Evolutionary conservation across 23 tunicate genomes (phyloP), one percentile per base, ranked within the genome.

Genomic region (Diplosoma virens): DNA sequence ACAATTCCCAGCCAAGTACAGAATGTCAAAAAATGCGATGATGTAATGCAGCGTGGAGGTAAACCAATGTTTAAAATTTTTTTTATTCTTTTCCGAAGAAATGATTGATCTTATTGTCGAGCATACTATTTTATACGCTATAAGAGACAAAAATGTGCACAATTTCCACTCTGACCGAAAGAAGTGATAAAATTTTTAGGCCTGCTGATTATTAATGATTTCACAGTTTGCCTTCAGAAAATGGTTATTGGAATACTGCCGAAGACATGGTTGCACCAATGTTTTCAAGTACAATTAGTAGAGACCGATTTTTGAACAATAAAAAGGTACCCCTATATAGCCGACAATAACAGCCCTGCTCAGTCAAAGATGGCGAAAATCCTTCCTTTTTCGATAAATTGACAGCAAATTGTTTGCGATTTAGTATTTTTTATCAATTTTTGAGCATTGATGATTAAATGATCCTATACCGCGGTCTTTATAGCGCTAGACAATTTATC

Each of bases 301-400:
- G 63, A 20, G 63, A 55, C 20, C 63, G 63, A 4, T n/a, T 55
- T 55, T 55, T 25, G 63, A 14, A 25, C 24, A 14, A 55, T 55
- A 55, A 55, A 55, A 55, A 4, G 25, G 4, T 55, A 25, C 20
- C 20, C 20, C 25, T 25, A 55, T 20, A 55, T 55, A 14, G 63
- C 63, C 20, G 63, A 55, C 63, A 55, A 55, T 20, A 22, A 55
- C 63, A 55, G 20, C 63, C 63, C 20, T 20, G 63, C 63, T 4
- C 63, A 55, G 4, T 55, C 63, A 11, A 55, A 20, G 24, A 20
- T 20, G 20, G 63, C 63, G 4, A 55, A 55, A 20, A 20, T 55
- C 17, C 24, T 16, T 4, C 63, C 63, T 20, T 20, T 55, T 14
- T 20, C 14, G 50, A 7, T 7, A 9, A 9, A n/a, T n/a, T n/a